These are phyloP conservation scores for Hippocampus zosterae DNA, from an alignment of 2,113 vertebrate genomes.

Conservation along the genomic window DNA sequence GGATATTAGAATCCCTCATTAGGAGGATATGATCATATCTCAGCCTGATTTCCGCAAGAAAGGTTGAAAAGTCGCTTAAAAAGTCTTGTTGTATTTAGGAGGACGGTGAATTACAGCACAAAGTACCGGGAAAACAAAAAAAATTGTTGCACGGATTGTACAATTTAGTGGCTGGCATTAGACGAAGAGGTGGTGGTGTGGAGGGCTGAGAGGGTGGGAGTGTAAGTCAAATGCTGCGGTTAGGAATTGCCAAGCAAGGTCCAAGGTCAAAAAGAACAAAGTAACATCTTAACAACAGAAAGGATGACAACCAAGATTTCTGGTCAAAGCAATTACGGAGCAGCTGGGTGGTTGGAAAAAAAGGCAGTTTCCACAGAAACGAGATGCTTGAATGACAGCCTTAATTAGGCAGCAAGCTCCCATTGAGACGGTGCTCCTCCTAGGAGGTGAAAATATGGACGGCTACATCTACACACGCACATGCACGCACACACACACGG, in stretches of 20 bases:
- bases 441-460: conserved; percentile 21
- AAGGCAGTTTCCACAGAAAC: conserved; percentile 22
- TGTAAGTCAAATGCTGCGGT: neutral
- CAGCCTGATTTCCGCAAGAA: too few relatives aligned
- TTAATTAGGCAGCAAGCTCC: conserved; percentile 30
- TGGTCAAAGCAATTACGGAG: neutral
- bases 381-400: conserved; percentile 33
- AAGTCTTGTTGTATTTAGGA: too few relatives aligned
- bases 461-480: too few relatives aligned
- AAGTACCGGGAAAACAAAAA: too few relatives aligned
- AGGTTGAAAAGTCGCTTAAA: too few relatives aligned
- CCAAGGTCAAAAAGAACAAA: conserved; percentile 11
- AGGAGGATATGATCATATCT: too few relatives aligned
- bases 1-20: too few relatives aligned
- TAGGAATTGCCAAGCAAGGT: neutral
- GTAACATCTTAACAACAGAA: neutral
- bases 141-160: neutral
- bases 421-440: neutral
- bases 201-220: too few relatives aligned
- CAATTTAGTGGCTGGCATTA: neutral
- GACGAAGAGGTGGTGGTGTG: too few relatives aligned
- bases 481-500: too few relatives aligned
- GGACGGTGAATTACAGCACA: too few relatives aligned
- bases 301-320: conserved; percentile 11
- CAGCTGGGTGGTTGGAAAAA: conserved; percentile 9